Base-by-base conservation (phyloP, 2,113 vertebrate species). In the Nycticryphes semicollaris region DNA sequence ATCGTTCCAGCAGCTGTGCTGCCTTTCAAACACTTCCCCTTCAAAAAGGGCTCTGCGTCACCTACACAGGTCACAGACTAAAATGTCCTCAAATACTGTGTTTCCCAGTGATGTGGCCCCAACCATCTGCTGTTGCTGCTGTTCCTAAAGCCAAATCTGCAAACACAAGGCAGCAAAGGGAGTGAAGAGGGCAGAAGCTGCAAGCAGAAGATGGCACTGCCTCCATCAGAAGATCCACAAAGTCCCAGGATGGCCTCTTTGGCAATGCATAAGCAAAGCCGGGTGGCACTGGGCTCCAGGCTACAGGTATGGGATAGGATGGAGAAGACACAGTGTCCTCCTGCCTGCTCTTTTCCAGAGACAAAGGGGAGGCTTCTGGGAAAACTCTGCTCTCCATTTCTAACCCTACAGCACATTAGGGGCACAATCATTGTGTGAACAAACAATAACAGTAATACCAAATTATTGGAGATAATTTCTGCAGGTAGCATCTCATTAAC, bases 1-100 rank as follows among this genome's bases (percentile, higher is more conserved):
- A 0, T 5, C 2, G 0, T 19, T 59, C 3, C 7, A 56, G 54
- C 73, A 74, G 50, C 64, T 84, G 48, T 0, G 0, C 21, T 75
- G 70, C n/a, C 8, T 7, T 78, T 77, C 33, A 9, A 51, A 43
- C 19, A 7, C 12, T 37, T 50, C 66, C 28, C 47, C 16, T 79
- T 83, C 25, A 25, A n/a, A 60, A 72, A 64, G 10, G 22, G 24
- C 39, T 75, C 50, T 14, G 41, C 25, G 37, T 25, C 18, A 12
- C 37, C 10, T 33, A 15, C 24, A 15, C 0, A 27, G 37, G 47
- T 39, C 53, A 79, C 0, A 0, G 31, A 64, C 35, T 27, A 56
- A 76, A 69, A 35, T 5, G 23, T 25, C 27, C 56, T 33, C 12
- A 67, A 73, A 33, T 21, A 33, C 0, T 41, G 23, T 25, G 31